These are phyloP conservation scores for Alcis repandata DNA, from an alignment of 2,888 invertebrate species.

Conservation along the genomic window DNA sequence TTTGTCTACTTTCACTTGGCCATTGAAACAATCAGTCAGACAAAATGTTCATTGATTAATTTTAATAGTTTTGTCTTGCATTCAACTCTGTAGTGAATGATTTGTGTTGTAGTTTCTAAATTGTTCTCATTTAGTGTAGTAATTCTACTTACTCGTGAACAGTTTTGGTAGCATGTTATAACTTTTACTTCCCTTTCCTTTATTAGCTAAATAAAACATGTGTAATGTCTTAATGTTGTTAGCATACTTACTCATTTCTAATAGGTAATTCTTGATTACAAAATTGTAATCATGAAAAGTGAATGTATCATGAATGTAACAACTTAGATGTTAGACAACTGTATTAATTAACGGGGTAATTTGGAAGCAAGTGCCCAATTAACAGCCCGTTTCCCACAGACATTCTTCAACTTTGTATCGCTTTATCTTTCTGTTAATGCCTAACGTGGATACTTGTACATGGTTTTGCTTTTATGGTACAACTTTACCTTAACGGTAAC, in stretches of 20 bases:
- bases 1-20: slow-evolving; percentile 55
- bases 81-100: slow-evolving; percentile 16
- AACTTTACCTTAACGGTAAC: slow-evolving; percentile 51
- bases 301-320: slow-evolving; percentile 22
- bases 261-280: slow-evolving; percentile 3
- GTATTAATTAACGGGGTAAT: slow-evolving; percentile 46
- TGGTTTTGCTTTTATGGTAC: slow-evolving; percentile 53
- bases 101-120: slow-evolving; percentile 35
- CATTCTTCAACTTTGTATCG: slow-evolving; percentile 40
- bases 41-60: slow-evolving; percentile 38
- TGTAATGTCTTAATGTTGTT: neutral
- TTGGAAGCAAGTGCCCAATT: slow-evolving; percentile 44
- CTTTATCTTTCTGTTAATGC: slow-evolving; percentile 46
- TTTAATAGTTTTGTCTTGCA: slow-evolving; percentile 32
- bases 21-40: slow-evolving; percentile 25
- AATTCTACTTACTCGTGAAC: neutral
- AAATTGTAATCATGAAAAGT: slow-evolving; percentile 17
- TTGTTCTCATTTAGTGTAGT: slow-evolving; percentile 8
- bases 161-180: neutral
- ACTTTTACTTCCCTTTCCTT: neutral
- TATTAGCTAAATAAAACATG: neutral
- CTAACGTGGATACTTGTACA: slow-evolving; percentile 32
- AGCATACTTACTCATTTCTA: neutral
- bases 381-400: slow-evolving; percentile 48
- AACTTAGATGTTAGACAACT: slow-evolving; percentile 25